A percentile compares a stretch with the other conserved stretches of the same genome.
phyloP scores from a whole-genome alignment of 1,140 invertebrate species.

The Nilaparvata lugens region DNA sequence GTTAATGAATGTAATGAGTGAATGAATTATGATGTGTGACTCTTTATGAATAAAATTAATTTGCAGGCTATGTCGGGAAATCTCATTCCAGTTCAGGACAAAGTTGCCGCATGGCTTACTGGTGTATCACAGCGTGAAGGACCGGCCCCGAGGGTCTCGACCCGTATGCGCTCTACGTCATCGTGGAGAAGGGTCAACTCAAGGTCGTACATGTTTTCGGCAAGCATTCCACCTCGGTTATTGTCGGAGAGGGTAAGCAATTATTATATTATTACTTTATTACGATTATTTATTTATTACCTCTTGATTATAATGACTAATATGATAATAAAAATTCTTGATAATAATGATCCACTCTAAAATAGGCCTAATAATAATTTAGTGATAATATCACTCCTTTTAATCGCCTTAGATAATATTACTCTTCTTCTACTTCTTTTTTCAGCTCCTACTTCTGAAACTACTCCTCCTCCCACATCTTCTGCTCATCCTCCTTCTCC shows the following conservation, averaged over 20 bases:
- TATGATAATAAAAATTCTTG: too few species aligned
- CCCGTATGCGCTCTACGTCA: conserved; percentile 79
- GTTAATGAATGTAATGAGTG: too few species aligned
- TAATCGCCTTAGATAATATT: too few species aligned
- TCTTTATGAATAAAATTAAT: conserved; percentile 16
- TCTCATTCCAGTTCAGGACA: conserved; percentile 79
- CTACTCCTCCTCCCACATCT: background rate
- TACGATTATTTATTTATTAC: too few species aligned
- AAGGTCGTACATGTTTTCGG: conserved; percentile 86
- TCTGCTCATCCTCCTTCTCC: too few species aligned
- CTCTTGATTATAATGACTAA: too few species aligned
- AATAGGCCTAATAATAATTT: too few species aligned
- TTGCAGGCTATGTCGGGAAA: conserved; percentile 71
- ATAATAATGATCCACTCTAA: too few species aligned
- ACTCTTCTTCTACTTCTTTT: background rate
- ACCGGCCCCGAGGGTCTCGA: conserved; percentile 57
- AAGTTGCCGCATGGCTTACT: conserved; percentile 74
- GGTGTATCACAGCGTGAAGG: conserved; percentile 82
- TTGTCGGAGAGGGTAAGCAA: conserved; percentile 62
- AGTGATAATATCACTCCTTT: background rate
- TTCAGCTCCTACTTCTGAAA: background rate
- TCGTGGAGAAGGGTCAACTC: conserved; percentile 78
- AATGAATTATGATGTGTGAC: too few species aligned
- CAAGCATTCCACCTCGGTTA: conserved; percentile 71
- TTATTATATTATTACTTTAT: too few species aligned